A percentile compares a stretch with the other conserved stretches of the same genome.
Evolutionary conservation across 2,888 invertebrate species (phyloP).

Genomic region (Craniophora ligustri): DNA sequence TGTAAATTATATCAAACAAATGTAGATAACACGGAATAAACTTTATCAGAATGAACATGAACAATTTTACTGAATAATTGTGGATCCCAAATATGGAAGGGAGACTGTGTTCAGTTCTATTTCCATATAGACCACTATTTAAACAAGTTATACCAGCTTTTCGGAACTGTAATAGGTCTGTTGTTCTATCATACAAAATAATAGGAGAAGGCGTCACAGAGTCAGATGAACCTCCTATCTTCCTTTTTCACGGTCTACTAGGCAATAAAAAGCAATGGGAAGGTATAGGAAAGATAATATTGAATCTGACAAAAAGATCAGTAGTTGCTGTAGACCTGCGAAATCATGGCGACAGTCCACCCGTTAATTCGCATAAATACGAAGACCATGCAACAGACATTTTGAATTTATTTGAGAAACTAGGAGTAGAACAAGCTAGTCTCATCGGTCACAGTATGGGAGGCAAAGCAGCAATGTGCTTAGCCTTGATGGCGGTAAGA

Average conservation of each 20-base stretch:
- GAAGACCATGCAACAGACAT: conserved; percentile 93
- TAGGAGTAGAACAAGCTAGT: conserved; percentile 88
- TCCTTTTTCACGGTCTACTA: conserved; percentile 94
- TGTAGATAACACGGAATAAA: neutral
- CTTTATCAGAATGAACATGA: neutral
- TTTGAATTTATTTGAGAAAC: conserved; percentile 88
- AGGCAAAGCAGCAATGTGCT: conserved; percentile 94
- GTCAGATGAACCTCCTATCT: conserved; percentile 65
- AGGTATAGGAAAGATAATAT: conserved; percentile 91
- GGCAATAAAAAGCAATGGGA: conserved; percentile 97
- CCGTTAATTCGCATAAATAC: conserved; percentile 92
- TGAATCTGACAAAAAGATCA: conserved; percentile 91
- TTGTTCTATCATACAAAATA: conserved; percentile 74
- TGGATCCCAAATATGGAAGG: conserved; percentile 23
- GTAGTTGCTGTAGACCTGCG: conserved; percentile 96
- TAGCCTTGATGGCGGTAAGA: conserved; percentile 91
- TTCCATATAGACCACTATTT: conserved; percentile 12
- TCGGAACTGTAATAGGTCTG: conserved; percentile 49
- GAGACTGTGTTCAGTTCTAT: conserved; percentile 18
- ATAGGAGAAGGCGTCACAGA: conserved; percentile 62
- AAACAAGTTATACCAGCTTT: conserved; percentile 18
- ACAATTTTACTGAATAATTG: neutral
- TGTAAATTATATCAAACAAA: conserved; percentile 2
- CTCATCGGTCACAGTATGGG: conserved; percentile 98
- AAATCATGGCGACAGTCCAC: conserved; percentile 98